Evolutionary conservation across 23 tunicate species (phyloP).

Genomic region (Trididemnum miniatum): DNA sequence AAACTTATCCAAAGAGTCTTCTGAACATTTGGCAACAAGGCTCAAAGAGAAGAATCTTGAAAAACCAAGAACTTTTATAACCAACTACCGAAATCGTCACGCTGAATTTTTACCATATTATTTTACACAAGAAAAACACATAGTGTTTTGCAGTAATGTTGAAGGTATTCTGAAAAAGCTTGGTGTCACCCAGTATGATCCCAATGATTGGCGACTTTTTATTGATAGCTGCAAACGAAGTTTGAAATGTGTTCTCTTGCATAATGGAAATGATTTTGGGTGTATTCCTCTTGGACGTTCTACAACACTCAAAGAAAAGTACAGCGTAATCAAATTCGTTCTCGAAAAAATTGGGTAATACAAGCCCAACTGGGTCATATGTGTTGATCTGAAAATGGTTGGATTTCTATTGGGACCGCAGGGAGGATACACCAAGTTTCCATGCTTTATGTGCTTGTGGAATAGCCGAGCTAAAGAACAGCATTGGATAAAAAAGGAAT

Average conservation of each 20-base stretch:
- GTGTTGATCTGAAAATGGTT: no score
- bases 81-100: slow-evolving; percentile 10
- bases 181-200: no score
- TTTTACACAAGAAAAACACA: slow-evolving; percentile 25
- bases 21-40: slow-evolving; percentile 21
- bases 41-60: slow-evolving; percentile 19
- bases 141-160: slow-evolving; percentile 11
- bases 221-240: no score
- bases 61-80: slow-evolving; percentile 18
- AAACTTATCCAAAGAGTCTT: slow-evolving; percentile 23
- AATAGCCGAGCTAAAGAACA: no score
- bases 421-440: slow-evolving; percentile 21
- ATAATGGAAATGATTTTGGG: slow-evolving; percentile 18
- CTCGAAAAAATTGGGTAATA: slow-evolving; percentile 12
- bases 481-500: slow-evolving; percentile 21
- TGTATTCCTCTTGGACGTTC: slow-evolving; percentile 25
- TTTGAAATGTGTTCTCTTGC: no score
- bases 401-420: no score
- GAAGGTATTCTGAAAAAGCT: slow-evolving; percentile 28
- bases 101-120: slow-evolving; percentile 9
- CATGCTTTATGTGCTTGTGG: slow-evolving; percentile 30
- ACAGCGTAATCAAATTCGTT: no score
- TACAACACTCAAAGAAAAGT: no score
- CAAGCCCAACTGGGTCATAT: slow-evolving; percentile 18
- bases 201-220: no score